Conservation (phyloP, 2,797 vertebrate genomes). For the Crocodylus rhombifer region DNA sequence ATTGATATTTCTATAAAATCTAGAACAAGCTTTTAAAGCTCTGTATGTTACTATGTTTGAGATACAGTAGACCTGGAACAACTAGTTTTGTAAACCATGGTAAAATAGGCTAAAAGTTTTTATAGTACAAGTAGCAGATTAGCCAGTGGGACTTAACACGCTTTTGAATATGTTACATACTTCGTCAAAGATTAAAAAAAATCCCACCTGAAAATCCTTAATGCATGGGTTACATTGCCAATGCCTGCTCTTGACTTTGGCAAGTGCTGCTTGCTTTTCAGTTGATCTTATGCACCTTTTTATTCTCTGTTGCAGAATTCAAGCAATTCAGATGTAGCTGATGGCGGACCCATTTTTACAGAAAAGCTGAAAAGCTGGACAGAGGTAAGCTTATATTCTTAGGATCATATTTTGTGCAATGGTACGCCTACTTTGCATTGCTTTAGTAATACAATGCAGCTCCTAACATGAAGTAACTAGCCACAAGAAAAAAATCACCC, state of each 20-base stretch:
- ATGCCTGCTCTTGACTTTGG: neutral
- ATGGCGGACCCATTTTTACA: conserved; percentile 59
- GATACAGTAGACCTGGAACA: neutral
- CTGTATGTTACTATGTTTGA: conserved; percentile 29
- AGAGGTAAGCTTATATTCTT: conserved; percentile 72
- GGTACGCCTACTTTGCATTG: accelerated
- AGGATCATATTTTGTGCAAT: conserved; percentile 8
- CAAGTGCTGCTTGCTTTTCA: neutral
- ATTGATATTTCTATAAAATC: neutral
- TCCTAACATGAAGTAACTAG: neutral
- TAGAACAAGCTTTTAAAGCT: conserved; percentile 27
- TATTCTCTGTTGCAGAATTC: conserved; percentile 74
- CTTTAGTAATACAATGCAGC: neutral
- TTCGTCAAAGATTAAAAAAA: neutral
- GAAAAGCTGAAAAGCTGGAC: conserved; percentile 69
- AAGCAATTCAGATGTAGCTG: conserved; percentile 59
- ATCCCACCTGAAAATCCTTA: neutral
- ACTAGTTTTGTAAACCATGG: neutral
- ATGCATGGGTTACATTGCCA: neutral
- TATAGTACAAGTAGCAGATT: neutral
- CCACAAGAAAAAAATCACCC: accelerated
- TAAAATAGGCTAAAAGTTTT: neutral
- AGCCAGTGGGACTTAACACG: neutral
- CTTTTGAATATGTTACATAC: neutral
- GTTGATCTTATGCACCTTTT: neutral